These are phyloP conservation scores for Eupeodes corollae DNA, from an alignment of 1,140 invertebrate genomes.

Conservation along the genomic window DNA sequence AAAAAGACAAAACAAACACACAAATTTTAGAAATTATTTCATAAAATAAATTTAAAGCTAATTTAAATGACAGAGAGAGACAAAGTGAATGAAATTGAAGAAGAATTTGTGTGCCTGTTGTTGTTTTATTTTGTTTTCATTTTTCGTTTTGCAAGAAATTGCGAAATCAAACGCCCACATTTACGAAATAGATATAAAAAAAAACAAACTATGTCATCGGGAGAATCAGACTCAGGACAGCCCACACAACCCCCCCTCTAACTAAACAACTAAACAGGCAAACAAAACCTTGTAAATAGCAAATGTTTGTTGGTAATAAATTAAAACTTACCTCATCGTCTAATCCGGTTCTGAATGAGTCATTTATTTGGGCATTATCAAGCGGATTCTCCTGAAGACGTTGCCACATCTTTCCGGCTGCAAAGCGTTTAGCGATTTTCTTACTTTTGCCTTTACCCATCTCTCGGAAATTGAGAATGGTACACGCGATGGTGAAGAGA, in stretches of 20 bases:
- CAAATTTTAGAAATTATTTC: no score
- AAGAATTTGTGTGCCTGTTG: no score
- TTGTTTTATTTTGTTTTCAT: no score
- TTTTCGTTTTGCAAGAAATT: no score
- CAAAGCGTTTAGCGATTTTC: slow-evolving; percentile 87
- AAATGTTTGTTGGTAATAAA: not conserved
- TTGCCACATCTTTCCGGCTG: slow-evolving; percentile 86
- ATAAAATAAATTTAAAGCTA: no score
- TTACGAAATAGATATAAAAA: not conserved
- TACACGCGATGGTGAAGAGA: slow-evolving; percentile 84
- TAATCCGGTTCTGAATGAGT: slow-evolving; percentile 38
- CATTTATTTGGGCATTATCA: slow-evolving; percentile 45
- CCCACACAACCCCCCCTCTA: not conserved
- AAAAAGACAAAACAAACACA: slow-evolving; percentile 11
- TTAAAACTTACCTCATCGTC: slow-evolving; percentile 30
- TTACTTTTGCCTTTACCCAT: slow-evolving; percentile 86
- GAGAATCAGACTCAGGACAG: not conserved
- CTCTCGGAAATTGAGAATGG: slow-evolving; percentile 70
- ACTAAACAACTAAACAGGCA: not conserved
- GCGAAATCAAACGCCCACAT: no score
- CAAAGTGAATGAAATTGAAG: no score
- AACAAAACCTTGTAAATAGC: not conserved
- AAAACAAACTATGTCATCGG: not conserved
- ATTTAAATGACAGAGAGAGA: no score
- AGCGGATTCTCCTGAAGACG: slow-evolving; percentile 62